phyloP scores from a whole-genome alignment of 2,113 vertebrate species.

The Urocolius indicus region DNA sequence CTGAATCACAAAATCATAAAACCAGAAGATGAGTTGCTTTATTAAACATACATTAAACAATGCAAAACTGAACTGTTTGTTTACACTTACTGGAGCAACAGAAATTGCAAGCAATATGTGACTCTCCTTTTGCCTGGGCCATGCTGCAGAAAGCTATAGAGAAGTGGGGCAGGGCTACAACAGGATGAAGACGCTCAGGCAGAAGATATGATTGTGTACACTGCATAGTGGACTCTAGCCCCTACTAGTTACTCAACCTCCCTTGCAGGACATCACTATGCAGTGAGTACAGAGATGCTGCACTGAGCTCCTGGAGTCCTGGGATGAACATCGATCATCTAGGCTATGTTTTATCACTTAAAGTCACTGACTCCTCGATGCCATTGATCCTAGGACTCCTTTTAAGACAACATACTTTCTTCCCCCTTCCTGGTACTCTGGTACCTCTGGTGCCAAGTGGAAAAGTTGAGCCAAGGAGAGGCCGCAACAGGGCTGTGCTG shows the following conservation, averaged over 20 bases:
- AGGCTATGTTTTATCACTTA: background rate
- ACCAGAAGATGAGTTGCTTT: background rate
- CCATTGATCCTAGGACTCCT: background rate
- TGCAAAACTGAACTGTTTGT: background rate
- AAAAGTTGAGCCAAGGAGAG: background rate
- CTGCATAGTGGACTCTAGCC: background rate
- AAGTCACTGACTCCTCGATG: fast-evolving
- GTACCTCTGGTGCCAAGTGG: background rate
- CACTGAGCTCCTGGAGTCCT: background rate
- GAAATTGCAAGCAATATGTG: fast-evolving
- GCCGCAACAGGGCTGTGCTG: background rate
- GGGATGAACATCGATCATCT: background rate
- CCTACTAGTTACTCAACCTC: background rate
- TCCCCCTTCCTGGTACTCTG: background rate
- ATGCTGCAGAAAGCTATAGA: fast-evolving
- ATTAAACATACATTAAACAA: background rate
- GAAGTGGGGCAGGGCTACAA: background rate
- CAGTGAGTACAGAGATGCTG: fast-evolving
- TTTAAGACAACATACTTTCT: background rate
- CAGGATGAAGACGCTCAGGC: background rate
- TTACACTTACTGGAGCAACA: background rate
- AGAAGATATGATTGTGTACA: background rate
- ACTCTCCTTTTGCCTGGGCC: background rate
- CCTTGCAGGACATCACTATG: background rate
- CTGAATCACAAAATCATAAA: background rate